These are phyloP conservation scores for Pampus argenteus DNA, from an alignment of 2,797 vertebrate species.

Conservation along the genomic window DNA sequence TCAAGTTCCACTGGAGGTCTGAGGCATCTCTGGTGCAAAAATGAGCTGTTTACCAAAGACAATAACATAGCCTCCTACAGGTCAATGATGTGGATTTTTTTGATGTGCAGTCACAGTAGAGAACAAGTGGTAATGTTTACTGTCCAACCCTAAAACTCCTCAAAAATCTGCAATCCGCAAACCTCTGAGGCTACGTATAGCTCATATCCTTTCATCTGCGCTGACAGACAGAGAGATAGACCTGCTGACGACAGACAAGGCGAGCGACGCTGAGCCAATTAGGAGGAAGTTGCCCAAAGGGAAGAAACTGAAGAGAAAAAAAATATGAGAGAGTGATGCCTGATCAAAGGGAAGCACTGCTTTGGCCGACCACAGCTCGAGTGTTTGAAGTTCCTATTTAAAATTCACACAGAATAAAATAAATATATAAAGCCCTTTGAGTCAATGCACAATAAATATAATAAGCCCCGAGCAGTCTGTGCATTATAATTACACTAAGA, in stretches of 20 bases:
- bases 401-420: constrained; percentile 80
- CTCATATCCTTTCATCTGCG: constrained; percentile 74
- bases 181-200: constrained; percentile 26
- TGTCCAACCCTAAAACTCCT: constrained; percentile 52
- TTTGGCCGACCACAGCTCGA: constrained; percentile 64
- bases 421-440: constrained; percentile 74
- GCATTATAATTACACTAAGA: constrained; percentile 64
- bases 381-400: constrained; percentile 85
- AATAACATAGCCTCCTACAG: constrained; percentile 11
- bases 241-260: constrained; percentile 72
- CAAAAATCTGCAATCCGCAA: constrained; percentile 41
- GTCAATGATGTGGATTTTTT: constrained; percentile 11
- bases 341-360: constrained; percentile 84
- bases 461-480: constrained; percentile 62
- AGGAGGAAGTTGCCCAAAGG: constrained; percentile 76
- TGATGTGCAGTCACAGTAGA: constrained; percentile 29
- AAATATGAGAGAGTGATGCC: constrained; percentile 66
- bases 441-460: constrained; percentile 80
- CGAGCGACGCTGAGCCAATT: constrained; percentile 75
- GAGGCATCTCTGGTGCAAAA: constrained; percentile 41
- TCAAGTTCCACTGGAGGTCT: constrained; percentile 32
- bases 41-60: constrained; percentile 16
- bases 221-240: constrained; percentile 71
- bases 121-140: constrained; percentile 43
- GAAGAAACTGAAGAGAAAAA: constrained; percentile 60